A percentile compares a stretch with the other conserved stretches of the same genome.
Conservation (phyloP, 2,888 invertebrate genomes). For the Epiperipatus broadwayi region DNA sequence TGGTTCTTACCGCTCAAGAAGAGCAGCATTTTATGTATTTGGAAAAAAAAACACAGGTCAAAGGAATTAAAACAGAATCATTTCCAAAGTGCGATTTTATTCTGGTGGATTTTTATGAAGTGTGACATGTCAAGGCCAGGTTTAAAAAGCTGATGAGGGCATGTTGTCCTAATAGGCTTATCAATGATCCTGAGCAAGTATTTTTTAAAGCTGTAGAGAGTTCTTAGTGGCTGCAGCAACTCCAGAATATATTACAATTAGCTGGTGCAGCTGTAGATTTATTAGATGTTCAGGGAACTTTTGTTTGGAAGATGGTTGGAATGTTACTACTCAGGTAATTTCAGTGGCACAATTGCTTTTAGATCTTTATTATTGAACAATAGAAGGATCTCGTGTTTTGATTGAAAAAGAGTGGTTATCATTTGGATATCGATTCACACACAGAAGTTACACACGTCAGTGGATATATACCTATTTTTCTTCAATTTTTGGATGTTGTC, state of each 20-base stretch:
- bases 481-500: constrained; percentile 86
- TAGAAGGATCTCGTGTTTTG: constrained; percentile 68
- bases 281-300: constrained; percentile 81
- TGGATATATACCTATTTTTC: constrained; percentile 85
- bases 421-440: constrained; percentile 77
- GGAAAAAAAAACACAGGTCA: constrained; percentile 40
- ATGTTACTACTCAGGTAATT: constrained; percentile 61
- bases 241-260: constrained; percentile 70
- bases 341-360: constrained; percentile 81
- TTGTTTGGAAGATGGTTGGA: constrained; percentile 95
- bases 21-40: constrained; percentile 63
- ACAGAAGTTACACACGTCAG: constrained; percentile 51
- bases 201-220: constrained; percentile 60
- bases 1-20: constrained; percentile 43
- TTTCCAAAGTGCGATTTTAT: constrained; percentile 65
- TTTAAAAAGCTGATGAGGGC: constrained; percentile 90
- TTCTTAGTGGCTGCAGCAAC: constrained; percentile 77
- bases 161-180: constrained; percentile 35
- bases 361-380: constrained; percentile 83
- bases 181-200: constrained; percentile 44
- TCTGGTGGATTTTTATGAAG: constrained; percentile 83
- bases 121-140: constrained; percentile 66
- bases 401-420: constrained; percentile 97
- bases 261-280: constrained; percentile 85
- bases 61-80: constrained; percentile 47